These are phyloP conservation scores for Butorides virescens DNA, from an alignment of 2,113 vertebrate genomes.

Conservation along the genomic window DNA sequence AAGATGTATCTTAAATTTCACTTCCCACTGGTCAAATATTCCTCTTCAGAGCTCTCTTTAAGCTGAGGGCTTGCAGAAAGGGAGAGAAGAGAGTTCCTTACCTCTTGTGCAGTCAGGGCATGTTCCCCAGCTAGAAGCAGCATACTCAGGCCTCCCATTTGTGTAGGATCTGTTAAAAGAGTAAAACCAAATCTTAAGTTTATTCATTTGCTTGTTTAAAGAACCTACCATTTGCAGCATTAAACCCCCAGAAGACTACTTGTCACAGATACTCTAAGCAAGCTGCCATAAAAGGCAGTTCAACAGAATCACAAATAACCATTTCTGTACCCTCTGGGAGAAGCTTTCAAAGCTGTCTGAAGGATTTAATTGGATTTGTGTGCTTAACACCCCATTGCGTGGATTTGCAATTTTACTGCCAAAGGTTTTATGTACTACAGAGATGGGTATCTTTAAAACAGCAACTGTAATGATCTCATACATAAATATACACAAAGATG, in stretches of 20 bases:
- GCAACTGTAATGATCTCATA: conserved; percentile 8
- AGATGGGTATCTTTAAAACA: conserved; percentile 46
- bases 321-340: conserved; percentile 56
- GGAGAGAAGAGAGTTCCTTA: conserved; percentile 55
- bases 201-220: conserved; percentile 50
- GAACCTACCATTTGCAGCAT: neutral
- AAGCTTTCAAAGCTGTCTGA: conserved; percentile 44
- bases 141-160: conserved; percentile 98
- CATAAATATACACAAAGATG: conserved; percentile 12
- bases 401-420: conserved; percentile 57
- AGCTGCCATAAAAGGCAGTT: conserved; percentile 50
- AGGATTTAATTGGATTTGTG: conserved; percentile 63
- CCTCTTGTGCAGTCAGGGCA: conserved; percentile 93
- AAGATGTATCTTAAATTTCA: neutral
- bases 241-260: conserved; percentile 25
- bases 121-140: conserved; percentile 95
- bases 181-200: conserved; percentile 26
- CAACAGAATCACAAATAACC: conserved; percentile 50
- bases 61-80: neutral
- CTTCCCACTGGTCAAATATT: neutral
- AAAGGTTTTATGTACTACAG: conserved; percentile 42
- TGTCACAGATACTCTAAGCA: conserved; percentile 40
- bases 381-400: conserved; percentile 49
- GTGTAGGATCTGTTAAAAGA: conserved; percentile 87
- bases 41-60: neutral